Conservation (phyloP, 2,797 vertebrate genomes). For the Lepus townsendii region DNA sequence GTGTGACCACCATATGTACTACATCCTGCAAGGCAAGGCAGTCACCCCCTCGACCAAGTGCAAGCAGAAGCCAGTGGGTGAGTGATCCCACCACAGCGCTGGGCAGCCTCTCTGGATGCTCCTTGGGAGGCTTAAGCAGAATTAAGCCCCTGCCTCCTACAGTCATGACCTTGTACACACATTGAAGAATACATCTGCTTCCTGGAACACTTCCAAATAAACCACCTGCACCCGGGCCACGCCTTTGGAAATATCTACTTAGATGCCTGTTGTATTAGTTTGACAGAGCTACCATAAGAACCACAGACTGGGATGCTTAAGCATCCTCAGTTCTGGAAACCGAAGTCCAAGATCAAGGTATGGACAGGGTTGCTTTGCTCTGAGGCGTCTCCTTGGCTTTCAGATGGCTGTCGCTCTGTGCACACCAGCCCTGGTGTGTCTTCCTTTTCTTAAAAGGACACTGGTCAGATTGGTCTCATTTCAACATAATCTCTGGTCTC, state of each 20-base stretch:
- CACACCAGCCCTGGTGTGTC: rapidly evolving
- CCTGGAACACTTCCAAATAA: neutral
- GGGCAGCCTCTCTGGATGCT: neutral
- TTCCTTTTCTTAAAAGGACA: neutral
- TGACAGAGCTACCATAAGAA: neutral
- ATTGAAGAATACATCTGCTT: neutral
- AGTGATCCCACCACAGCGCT: neutral
- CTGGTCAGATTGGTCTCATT: neutral
- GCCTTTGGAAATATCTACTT: neutral
- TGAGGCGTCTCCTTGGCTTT: neutral
- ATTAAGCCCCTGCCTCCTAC: neutral
- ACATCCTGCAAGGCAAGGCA: neutral
- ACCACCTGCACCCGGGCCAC: neutral
- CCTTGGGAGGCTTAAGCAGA: neutral
- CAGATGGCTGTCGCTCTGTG: neutral
- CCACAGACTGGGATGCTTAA: neutral
- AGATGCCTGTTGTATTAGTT: neutral
- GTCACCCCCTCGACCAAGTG: neutral
- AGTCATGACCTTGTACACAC: neutral
- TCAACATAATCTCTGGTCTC: neutral
- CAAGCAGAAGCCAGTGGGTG: neutral
- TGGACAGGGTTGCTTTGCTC: neutral
- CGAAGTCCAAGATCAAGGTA: neutral
- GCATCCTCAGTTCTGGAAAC: neutral
- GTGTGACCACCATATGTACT: too few relatives aligned